These are phyloP conservation scores for Micropoecilia bifurca DNA, from an alignment of 2,797 vertebrate species.

Conservation along the genomic window DNA sequence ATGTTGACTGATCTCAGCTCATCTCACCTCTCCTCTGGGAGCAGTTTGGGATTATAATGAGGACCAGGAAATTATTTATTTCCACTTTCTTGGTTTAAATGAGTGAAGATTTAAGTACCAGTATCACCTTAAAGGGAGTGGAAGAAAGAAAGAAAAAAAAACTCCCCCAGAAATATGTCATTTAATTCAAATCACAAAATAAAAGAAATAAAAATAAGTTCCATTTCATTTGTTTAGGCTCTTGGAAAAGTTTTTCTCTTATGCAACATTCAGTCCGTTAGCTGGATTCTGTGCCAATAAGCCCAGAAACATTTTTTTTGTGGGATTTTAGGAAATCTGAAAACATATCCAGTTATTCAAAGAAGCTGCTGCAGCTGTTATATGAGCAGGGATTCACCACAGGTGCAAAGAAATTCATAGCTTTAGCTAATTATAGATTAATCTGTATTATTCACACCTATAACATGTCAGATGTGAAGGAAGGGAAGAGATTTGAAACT, in stretches of 20 bases:
- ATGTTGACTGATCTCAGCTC: not conserved
- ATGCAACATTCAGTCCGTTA: not conserved
- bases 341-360: not conserved
- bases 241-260: not conserved
- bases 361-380: not conserved
- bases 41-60: not conserved
- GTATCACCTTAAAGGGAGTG: not conserved
- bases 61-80: not conserved
- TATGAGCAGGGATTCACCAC: not conserved
- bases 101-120: not conserved
- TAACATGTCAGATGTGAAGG: not conserved
- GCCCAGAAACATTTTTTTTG: not conserved
- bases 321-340: not conserved
- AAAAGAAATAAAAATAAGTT: not conserved
- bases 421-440: not conserved
- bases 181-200: not conserved
- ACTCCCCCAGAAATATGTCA: not conserved
- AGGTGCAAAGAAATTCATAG: not conserved
- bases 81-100: not conserved
- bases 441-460: not conserved
- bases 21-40: not conserved
- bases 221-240: not conserved
- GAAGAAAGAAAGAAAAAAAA: not conserved
- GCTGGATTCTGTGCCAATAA: not conserved
- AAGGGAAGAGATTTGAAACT: not conserved